Percentiles rank a stretch among this genome's conserved stretches.
These are phyloP conservation scores for Coregonus ussuriensis DNA, from an alignment of 2,797 vertebrate genomes.

Conservation along the genomic window DNA sequence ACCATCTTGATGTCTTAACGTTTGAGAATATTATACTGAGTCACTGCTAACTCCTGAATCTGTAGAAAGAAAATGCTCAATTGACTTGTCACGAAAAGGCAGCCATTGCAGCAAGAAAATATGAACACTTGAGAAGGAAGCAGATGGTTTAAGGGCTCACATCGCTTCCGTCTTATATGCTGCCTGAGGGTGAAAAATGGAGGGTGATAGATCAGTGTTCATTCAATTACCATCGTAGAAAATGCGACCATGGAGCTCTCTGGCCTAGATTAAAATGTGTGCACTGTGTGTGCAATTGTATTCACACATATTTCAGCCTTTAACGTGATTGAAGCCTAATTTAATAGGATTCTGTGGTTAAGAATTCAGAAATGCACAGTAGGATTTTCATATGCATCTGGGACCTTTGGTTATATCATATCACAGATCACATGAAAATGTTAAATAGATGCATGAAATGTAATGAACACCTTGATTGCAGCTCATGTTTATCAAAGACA, in stretches of 20 bases:
- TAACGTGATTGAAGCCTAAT: not conserved
- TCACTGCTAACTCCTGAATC: slow-evolving; percentile 2
- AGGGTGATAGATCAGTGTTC: slow-evolving; percentile 60
- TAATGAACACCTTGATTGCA: not conserved
- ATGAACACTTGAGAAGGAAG: slow-evolving; percentile 36
- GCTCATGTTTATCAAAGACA: not conserved
- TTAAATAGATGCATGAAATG: not conserved
- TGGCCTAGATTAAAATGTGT: slow-evolving; percentile 32
- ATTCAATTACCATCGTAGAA: slow-evolving; percentile 52
- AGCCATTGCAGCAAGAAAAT: slow-evolving; percentile 30
- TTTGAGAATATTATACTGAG: slow-evolving; percentile 14
- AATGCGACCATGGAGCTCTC: slow-evolving; percentile 51
- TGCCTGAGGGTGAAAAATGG: slow-evolving; percentile 63
- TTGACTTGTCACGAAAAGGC: slow-evolving; percentile 36
- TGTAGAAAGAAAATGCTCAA: slow-evolving; percentile 29
- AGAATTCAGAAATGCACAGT: not conserved
- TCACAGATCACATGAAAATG: not conserved
- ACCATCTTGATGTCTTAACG: slow-evolving; percentile 12
- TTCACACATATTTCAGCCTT: slow-evolving; percentile 33
- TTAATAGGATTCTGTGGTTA: not conserved
- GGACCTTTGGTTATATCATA: not conserved
- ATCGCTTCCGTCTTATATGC: slow-evolving; percentile 46
- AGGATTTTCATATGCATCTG: not conserved
- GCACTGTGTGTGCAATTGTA: slow-evolving; percentile 33
- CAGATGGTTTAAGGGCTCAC: slow-evolving; percentile 35